Percentiles rank a stretch among this genome's conserved stretches.
phyloP scores from a whole-genome alignment of 2,888 invertebrate genomes.

The Leptinotarsa haldemani region DNA sequence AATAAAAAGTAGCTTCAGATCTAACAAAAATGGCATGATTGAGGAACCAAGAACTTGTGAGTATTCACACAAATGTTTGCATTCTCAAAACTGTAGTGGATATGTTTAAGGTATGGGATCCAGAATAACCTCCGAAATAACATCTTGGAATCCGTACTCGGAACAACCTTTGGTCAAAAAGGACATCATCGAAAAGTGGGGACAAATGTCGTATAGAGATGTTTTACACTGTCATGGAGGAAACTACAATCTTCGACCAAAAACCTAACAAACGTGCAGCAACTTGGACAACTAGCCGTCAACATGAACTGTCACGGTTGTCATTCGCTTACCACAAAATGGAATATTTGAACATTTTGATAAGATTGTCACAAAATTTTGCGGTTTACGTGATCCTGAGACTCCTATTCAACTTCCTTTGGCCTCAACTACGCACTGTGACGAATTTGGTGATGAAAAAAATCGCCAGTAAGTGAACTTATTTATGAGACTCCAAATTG shows the following conservation, averaged over 20 bases:
- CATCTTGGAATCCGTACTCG: constrained; percentile 56
- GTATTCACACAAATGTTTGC: constrained; percentile 15
- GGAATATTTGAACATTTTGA: constrained; percentile 56
- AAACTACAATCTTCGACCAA: constrained; percentile 15
- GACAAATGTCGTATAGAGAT: constrained; percentile 55
- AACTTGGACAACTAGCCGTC: background rate
- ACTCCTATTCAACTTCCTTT: constrained; percentile 44
- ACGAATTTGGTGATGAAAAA: constrained; percentile 33
- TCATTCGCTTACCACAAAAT: constrained; percentile 46
- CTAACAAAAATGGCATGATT: constrained; percentile 24
- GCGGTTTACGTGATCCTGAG: constrained; percentile 52
- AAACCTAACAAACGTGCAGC: background rate
- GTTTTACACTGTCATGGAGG: constrained; percentile 52
- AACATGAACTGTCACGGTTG: constrained; percentile 22
- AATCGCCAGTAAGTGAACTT: constrained; percentile 14
- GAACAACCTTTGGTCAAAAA: constrained; percentile 44
- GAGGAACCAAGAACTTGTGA: constrained; percentile 31
- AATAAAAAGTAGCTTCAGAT: constrained; percentile 27
- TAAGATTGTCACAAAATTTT: constrained; percentile 59
- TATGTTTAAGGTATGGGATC: constrained; percentile 23
- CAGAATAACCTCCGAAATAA: constrained; percentile 35
- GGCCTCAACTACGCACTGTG: constrained; percentile 34
- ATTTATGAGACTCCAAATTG: constrained; percentile 31
- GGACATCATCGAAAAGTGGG: constrained; percentile 51
- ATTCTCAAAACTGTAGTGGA: background rate